Evolutionary conservation across 1,140 invertebrate species (phyloP), one percentile per base, ranked within the genome.

Genomic region (Cardiocondyla obscurior): DNA sequence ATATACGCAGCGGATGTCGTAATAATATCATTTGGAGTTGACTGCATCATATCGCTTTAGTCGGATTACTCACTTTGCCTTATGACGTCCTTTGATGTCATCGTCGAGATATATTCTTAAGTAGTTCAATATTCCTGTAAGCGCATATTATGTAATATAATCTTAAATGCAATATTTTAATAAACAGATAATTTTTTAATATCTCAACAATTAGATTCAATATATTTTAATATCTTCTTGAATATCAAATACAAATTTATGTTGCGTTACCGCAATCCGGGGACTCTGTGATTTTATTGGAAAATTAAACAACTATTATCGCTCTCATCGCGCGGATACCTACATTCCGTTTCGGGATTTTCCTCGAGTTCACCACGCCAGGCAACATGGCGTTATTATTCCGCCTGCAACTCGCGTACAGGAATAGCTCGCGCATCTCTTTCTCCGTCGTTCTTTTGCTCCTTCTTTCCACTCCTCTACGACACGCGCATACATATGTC

Each of bases 331-430:
- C 73, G 39, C n/a, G n/a, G n/a, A n/a, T 69, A 69, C 4, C 33
- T 22, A 22, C 30, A 51, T 70, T 4, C 33, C 44, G 39, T 53
- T 25, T 58, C 16, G 49, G 3, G 14, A n/a, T 16, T 65, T 55
- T 55, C 49, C 70, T 69, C 69, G 83, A 86, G 16, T 79, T 57
- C 58, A 44, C 44, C 58, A 51, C 25, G 44, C 33, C 49, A 55
- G 28, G 46, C 36, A 85, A 69, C 46, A 51, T 51, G 67, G 49
- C 82, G 85, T 90, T 90, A 87, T 89, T 90, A 90, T 90, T 89
- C 89, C 77, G 81, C 84, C 81, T 85, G 88, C 85, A 83, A 85
- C 60, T 82, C 51, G 65, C 30, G 83, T 87, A 87, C 89, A 85
- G 83, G 88, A 89, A 90, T 90, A 90, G 88, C 86, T 51, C 62